Conservation (phyloP, 1,140 invertebrate genomes). For the Nebria ingens region DNA sequence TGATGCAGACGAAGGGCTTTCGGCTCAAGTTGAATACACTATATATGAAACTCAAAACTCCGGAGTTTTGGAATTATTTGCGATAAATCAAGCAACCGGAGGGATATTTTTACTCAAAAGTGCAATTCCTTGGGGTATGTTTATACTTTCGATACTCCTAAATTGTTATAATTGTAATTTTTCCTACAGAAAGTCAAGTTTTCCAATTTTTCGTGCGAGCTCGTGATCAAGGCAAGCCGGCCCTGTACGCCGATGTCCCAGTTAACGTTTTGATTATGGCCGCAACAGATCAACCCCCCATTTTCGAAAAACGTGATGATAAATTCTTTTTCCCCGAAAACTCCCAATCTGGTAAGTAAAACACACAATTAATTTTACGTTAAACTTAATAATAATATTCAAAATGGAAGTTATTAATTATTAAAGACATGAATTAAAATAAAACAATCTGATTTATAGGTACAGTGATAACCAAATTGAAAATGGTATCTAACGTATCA, state of each 20-base stretch:
- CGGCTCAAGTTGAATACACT: constrained; percentile 52
- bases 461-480: constrained; percentile 51
- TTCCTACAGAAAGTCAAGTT: constrained; percentile 58
- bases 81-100: constrained; percentile 51
- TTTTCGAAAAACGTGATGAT: constrained; percentile 58
- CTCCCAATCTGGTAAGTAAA: constrained; percentile 45
- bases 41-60: constrained; percentile 51
- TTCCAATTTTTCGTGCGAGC: constrained; percentile 86
- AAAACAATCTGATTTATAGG: constrained; percentile 31
- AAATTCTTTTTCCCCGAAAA: constrained; percentile 74
- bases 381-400: not conserved
- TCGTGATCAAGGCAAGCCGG: constrained; percentile 60
- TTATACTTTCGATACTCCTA: not conserved
- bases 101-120: constrained; percentile 45
- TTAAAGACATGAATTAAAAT: not conserved
- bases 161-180: not conserved
- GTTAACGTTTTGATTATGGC: constrained; percentile 68
- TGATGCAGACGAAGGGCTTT: constrained; percentile 52
- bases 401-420: not conserved
- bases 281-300: constrained; percentile 54
- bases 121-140: constrained; percentile 42
- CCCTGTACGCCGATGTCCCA: constrained; percentile 63
- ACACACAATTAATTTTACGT: not conserved
- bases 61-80: constrained; percentile 46
- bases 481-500: constrained; percentile 44